Conservation (phyloP, 2,113 vertebrate genomes). For the Sapajus apella region DNA sequence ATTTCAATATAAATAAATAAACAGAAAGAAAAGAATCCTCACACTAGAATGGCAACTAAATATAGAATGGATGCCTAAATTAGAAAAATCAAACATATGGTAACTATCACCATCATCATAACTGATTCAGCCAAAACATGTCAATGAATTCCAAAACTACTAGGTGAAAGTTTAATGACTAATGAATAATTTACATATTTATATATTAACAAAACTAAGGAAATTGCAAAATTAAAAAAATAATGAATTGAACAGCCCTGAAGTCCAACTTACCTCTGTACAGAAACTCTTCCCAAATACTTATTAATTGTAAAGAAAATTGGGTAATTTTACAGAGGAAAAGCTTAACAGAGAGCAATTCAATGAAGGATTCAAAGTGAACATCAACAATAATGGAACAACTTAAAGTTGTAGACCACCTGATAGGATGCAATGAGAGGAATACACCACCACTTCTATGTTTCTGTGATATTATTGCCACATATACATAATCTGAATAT, state of each 20-base stretch:
- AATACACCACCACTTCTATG: neutral
- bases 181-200: neutral
- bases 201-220: neutral
- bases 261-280: neutral
- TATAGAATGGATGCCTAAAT: neutral
- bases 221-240: neutral
- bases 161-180: neutral
- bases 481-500: neutral
- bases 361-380: neutral
- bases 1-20: neutral
- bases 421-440: neutral
- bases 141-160: neutral
- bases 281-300: neutral
- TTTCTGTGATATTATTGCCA: neutral
- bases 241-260: neutral
- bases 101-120: neutral
- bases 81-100: neutral
- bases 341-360: neutral
- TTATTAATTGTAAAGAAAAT: neutral
- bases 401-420: neutral
- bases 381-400: neutral
- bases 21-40: neutral
- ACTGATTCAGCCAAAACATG: neutral
- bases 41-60: neutral
- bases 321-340: neutral